Conservation (phyloP, 2,113 vertebrate genomes). For the Alligator sinensis region DNA sequence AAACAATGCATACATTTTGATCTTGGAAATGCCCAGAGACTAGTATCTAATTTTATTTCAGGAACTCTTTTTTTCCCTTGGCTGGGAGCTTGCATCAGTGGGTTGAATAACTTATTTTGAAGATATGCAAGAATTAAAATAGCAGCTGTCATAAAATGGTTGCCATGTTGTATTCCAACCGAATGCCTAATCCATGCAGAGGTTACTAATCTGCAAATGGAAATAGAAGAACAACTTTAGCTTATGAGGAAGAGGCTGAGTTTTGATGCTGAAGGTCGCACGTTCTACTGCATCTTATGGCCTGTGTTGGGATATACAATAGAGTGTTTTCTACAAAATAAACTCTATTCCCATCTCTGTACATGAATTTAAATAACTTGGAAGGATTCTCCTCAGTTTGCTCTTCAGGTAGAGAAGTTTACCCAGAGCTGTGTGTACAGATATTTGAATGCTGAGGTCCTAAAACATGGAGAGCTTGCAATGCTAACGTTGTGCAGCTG, state of each 20-base stretch:
- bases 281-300: too few species aligned
- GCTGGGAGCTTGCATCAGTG: not conserved
- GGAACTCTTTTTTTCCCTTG: not conserved
- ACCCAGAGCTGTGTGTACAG: too few species aligned
- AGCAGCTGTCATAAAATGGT: not conserved
- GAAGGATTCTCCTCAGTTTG: too few species aligned
- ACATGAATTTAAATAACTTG: too few species aligned
- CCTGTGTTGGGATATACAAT: too few species aligned
- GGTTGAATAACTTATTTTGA: not conserved
- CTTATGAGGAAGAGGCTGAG: not conserved
- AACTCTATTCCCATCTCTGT: not conserved
- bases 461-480: too few species aligned
- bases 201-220: not conserved
- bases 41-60: not conserved
- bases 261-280: not conserved
- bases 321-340: not conserved
- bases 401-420: too few species aligned
- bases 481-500: too few species aligned
- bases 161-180: not conserved
- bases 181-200: not conserved
- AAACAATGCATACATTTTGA: not conserved
- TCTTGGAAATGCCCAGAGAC: not conserved
- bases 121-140: not conserved
- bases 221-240: not conserved
- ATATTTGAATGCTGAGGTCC: too few species aligned